Evolutionary conservation across 2,888 invertebrate species (phyloP).

Genomic region (Aelia acuminata): DNA sequence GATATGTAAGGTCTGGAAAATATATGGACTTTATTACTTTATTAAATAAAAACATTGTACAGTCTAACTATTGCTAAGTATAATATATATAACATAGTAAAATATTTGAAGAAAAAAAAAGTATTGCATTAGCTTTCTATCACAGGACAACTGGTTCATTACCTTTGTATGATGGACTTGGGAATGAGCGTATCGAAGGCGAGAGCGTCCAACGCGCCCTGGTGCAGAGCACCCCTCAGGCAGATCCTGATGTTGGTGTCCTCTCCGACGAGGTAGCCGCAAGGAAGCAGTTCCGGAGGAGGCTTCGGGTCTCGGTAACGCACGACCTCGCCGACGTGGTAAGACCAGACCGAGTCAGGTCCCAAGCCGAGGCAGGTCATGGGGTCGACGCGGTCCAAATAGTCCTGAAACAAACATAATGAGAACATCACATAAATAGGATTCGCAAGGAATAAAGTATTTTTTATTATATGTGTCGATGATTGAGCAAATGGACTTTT

Average conservation of each 20-base stretch:
- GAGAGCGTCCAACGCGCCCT: slow-evolving; percentile 90
- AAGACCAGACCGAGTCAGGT: slow-evolving; percentile 91
- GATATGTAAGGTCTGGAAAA: too few relatives aligned
- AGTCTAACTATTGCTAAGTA: too few relatives aligned
- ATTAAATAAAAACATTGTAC: too few relatives aligned
- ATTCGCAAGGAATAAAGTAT: too few relatives aligned
- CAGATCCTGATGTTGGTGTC: slow-evolving; percentile 72
- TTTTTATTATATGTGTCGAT: too few relatives aligned
- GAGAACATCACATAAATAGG: not conserved
- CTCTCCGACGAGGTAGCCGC: slow-evolving; percentile 90
- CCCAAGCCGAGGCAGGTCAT: slow-evolving; percentile 87
- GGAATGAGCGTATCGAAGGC: slow-evolving; percentile 97
- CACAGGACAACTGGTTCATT: slow-evolving; percentile 69
- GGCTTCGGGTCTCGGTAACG: slow-evolving; percentile 71
- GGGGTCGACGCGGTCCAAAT: slow-evolving; percentile 92
- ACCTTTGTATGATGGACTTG: slow-evolving; percentile 93
- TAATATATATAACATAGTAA: too few relatives aligned
- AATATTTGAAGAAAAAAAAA: too few relatives aligned
- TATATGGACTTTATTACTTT: too few relatives aligned
- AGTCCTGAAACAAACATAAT: slow-evolving; percentile 75
- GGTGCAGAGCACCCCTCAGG: slow-evolving; percentile 79
- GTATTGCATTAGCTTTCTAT: not conserved
- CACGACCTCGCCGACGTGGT: slow-evolving; percentile 87
- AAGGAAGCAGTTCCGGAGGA: slow-evolving; percentile 93
- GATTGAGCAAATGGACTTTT: too few relatives aligned